These are phyloP conservation scores for Calliopsis andreniformis DNA, from an alignment of 1,140 invertebrate genomes.

Conservation along the genomic window DNA sequence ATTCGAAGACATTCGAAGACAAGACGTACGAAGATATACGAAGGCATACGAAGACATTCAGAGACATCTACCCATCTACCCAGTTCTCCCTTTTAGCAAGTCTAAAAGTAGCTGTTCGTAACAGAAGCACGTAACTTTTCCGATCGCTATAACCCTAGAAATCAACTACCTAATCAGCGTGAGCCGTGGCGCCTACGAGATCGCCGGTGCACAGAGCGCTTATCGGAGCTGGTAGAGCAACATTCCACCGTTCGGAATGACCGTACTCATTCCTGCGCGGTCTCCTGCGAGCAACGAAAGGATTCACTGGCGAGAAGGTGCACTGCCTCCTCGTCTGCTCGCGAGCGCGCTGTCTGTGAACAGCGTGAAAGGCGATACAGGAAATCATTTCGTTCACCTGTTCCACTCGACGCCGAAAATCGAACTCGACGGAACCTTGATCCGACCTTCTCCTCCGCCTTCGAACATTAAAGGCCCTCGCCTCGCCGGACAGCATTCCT, in stretches of 20 bases:
- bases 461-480: slow-evolving; percentile 6
- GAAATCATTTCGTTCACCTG: slow-evolving; percentile 49
- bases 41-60: too few species aligned
- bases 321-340: neutral
- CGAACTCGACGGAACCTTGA: slow-evolving; percentile 45
- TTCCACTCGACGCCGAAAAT: slow-evolving; percentile 44
- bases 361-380: slow-evolving; percentile 34
- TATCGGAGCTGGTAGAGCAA: slow-evolving; percentile 47
- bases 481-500: slow-evolving; percentile 43
- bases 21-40: too few species aligned
- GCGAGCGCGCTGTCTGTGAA: neutral
- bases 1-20: too few species aligned
- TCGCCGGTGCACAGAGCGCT: slow-evolving; percentile 22
- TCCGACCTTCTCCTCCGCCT: slow-evolving; percentile 46
- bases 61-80: too few species aligned
- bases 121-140: neutral
- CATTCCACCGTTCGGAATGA: slow-evolving; percentile 49
- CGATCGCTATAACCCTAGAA: slow-evolving; percentile 18
- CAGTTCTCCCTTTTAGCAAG: too few species aligned
- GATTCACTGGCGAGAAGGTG: slow-evolving; percentile 17
- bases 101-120: too few species aligned
- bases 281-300: slow-evolving; percentile 21
- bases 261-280: slow-evolving; percentile 30
- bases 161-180: slow-evolving; percentile 30
- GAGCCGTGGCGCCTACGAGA: slow-evolving; percentile 37